A percentile compares a stretch with the other conserved stretches of the same genome.
Evolutionary conservation across 2,113 vertebrate species (phyloP).

Genomic region (Notarius lentiginosus): DNA sequence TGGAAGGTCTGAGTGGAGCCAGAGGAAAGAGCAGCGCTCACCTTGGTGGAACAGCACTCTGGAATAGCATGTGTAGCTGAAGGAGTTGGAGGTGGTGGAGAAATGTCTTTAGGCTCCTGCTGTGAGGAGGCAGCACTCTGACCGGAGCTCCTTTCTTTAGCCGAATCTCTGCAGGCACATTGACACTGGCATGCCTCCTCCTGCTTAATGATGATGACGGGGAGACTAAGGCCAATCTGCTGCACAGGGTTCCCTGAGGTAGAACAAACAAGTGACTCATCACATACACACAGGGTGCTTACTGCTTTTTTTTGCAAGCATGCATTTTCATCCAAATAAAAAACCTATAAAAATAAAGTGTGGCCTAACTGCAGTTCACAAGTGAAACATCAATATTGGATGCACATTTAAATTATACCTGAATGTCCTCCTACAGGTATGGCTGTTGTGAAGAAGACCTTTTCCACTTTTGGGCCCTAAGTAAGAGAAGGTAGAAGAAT

Average conservation of each 20-base stretch:
- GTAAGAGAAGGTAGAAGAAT: constrained; percentile 66
- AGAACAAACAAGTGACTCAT: constrained; percentile 23
- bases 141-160: constrained; percentile 77
- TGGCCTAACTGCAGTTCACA: neutral
- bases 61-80: constrained; percentile 60
- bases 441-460: constrained; percentile 95
- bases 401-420: constrained; percentile 73
- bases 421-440: constrained; percentile 89
- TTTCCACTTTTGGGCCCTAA: constrained; percentile 91
- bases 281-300: neutral
- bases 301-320: neutral
- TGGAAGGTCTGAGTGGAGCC: constrained; percentile 62
- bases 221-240: constrained; percentile 96
- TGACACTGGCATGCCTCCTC: constrained; percentile 98
- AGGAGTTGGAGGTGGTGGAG: constrained; percentile 54
- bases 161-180: constrained; percentile 91
- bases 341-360: neutral
- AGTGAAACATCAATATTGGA: neutral
- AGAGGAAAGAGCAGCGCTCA: constrained; percentile 63
- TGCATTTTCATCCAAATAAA: neutral
- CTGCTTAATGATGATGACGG: constrained; percentile 99
- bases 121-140: constrained; percentile 70
- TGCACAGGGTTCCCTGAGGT: constrained; percentile 86
- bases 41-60: constrained; percentile 69
- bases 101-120: constrained; percentile 60